A percentile compares a stretch with the other conserved stretches of the same genome.
Evolutionary conservation across 2,113 vertebrate genomes (phyloP).

Genomic region (Pleuronectes platessa): DNA sequence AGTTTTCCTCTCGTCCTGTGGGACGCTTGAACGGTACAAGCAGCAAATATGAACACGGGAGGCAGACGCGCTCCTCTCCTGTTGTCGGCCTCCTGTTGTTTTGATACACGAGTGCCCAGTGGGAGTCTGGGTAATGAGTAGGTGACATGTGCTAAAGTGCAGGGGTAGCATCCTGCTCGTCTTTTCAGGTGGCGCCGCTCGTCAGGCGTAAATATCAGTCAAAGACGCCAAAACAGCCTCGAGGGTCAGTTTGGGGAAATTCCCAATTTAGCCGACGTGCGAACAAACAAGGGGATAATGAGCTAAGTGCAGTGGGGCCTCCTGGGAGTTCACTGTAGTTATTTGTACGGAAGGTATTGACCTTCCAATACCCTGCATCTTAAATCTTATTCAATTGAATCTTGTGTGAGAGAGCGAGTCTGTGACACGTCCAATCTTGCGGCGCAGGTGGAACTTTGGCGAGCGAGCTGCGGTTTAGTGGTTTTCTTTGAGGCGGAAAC

Average conservation of each 20-base stretch:
- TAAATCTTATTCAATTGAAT: too few relatives aligned
- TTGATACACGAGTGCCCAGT: slow-evolving; percentile 15
- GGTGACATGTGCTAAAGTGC: slow-evolving; percentile 19
- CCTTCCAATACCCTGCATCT: too few relatives aligned
- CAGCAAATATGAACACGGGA: neutral
- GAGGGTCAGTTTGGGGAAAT: slow-evolving; percentile 3
- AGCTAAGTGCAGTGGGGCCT: slow-evolving; percentile 2
- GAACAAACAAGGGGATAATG: slow-evolving; percentile 20
- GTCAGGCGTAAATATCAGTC: slow-evolving; percentile 21
- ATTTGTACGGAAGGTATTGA: too few relatives aligned
- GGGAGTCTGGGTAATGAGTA: slow-evolving; percentile 40
- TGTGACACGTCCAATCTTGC: too few relatives aligned
- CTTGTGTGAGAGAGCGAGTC: too few relatives aligned
- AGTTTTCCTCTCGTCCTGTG: slow-evolving; percentile 1
- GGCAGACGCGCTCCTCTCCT: slow-evolving; percentile 9
- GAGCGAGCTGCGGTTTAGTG: too few relatives aligned
- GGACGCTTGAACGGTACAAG: neutral
- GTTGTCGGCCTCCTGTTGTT: slow-evolving; percentile 43
- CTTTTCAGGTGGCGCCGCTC: neutral
- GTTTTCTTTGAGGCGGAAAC: too few relatives aligned
- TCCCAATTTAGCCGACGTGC: neutral
- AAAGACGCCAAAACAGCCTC: slow-evolving; percentile 1
- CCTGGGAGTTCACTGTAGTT: neutral
- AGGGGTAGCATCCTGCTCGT: slow-evolving; percentile 4
- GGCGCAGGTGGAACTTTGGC: too few relatives aligned